Evolutionary conservation across 1,140 invertebrate species (phyloP), one percentile per base, ranked within the genome.

Genomic region (Hylaeus volcanicus): DNA sequence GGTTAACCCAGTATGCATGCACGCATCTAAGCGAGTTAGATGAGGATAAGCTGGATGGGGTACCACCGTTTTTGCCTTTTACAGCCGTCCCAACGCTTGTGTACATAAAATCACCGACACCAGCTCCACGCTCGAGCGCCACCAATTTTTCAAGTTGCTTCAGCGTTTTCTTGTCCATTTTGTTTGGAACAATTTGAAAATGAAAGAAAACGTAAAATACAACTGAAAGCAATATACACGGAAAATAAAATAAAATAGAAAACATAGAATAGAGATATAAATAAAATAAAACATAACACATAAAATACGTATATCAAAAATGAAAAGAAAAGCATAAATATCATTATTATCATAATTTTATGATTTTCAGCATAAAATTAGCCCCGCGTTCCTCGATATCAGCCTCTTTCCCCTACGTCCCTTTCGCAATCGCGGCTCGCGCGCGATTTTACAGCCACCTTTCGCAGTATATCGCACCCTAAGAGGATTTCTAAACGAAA

Each of bases 1-100:
- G 86, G 87, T 88, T 88, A 86, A 85, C 83, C 60, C 66, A 71
- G 81, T 84, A 79, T 61, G 83, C 69, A 82, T 85, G 79, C 79
- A 85, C 79, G 84, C 84, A 79, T 85, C 72, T 75, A 74, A 68
- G 78, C 69, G 63, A 85, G 69, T 66, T 55, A 72, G 66, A 78
- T 63, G 86, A 79, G 81, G 73, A 70, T 72, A 74, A 75, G 48
- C 58, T 75, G 83, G 84, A 83, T 83, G 81, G 26, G 63, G 66
- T 83, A 87, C 81, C 85, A 65, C 86, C 74, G 70, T 69, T 69
- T 81, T 73, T 61, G 69, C 76, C 61, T 77, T 82, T 87, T 83
- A 86, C 83, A 85, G 75, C 73, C 78, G 81, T 72, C 39, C 39
- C 53, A 14, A 61, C 73, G 80, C 58, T 26, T 26, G 63, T 58